A percentile compares a stretch with the other conserved stretches of the same genome.
Evolutionary conservation across 2,797 vertebrate genomes (phyloP).

Genomic region (Acomys russatus): DNA sequence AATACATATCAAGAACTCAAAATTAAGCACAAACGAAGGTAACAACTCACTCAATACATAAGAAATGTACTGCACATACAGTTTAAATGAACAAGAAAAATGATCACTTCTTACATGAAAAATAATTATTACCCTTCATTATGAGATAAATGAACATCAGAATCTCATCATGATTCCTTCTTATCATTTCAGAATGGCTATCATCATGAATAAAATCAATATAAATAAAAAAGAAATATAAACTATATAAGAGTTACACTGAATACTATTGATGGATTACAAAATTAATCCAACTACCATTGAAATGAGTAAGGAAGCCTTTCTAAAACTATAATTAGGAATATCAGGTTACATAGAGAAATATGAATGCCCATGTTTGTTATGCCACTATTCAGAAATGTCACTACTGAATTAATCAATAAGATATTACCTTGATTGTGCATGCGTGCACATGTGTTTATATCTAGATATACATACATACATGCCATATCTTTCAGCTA

Average conservation of each 20-base stretch:
- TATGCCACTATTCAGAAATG: not conserved
- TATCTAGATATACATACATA: not conserved
- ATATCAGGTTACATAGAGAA: not conserved
- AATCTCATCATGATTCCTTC: not conserved
- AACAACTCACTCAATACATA: not conserved
- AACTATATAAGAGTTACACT: not conserved
- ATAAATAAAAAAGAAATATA: not conserved
- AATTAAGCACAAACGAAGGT: not conserved
- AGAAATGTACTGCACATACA: not conserved
- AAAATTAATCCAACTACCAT: not conserved
- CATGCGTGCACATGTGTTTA: not conserved
- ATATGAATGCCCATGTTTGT: not conserved
- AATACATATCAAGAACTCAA: not conserved
- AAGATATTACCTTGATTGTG: not conserved
- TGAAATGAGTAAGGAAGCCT: not conserved
- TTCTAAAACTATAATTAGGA: not conserved
- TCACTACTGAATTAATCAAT: not conserved
- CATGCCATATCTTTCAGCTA: not conserved
- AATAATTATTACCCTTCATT: not conserved
- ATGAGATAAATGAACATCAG: not conserved
- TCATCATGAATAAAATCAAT: not conserved
- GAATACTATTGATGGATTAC: not conserved
- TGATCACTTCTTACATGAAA: not conserved
- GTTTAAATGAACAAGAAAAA: not conserved
- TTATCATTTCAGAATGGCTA: not conserved